Evolutionary conservation across 2,888 invertebrate species (phyloP), one percentile per base, ranked within the genome.

Genomic region (Fragum fragum): DNA sequence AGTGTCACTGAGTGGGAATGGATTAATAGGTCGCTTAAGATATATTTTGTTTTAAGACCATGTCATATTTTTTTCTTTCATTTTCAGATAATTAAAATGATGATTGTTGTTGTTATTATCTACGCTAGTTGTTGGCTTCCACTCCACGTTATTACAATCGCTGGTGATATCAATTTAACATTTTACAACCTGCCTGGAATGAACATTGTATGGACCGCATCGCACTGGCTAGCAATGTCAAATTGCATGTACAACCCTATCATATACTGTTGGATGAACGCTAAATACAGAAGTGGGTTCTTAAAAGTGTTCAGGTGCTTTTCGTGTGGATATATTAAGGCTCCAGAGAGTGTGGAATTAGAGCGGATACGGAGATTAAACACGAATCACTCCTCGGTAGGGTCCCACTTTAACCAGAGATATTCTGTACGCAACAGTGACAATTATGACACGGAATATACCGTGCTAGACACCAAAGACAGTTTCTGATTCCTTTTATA

Each of bases 161-260:
- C 98, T 86, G 90, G 90, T 0, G 90, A 89, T 73, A 78, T 90
- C 26, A 81, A 89, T 70, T 82, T 83, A 6, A 85, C 79, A 7
- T 88, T 90, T 32, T 91, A 90, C 66, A 87, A 90, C 63, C 73
- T 81, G 21, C 78, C 83, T 9, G 86, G 89, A 26, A 91, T 91
- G 89, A 88, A 89, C 73, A 89, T 90, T 14, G 81, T 90, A 23
- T 91, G 91, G 91, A 88, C 89, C 74, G 77, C 81, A 1, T 97
- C 98, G 92, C 94, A 94, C 78, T 94, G 93, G 98, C 96, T 98
- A 75, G 98, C 98, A 16, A 98, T 98, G 98, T 98, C 98, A 95
- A 98, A 98, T 95, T 98, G 98, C 85, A 98, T 98, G 97, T 98
- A 98, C 95, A 98, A 98, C 95, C 98, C 98, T 29, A 98, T 98